A percentile compares a stretch with the other conserved stretches of the same genome.
These are phyloP conservation scores for Drosophila littoralis DNA, from an alignment of 1,140 invertebrate genomes.

Conservation along the genomic window DNA sequence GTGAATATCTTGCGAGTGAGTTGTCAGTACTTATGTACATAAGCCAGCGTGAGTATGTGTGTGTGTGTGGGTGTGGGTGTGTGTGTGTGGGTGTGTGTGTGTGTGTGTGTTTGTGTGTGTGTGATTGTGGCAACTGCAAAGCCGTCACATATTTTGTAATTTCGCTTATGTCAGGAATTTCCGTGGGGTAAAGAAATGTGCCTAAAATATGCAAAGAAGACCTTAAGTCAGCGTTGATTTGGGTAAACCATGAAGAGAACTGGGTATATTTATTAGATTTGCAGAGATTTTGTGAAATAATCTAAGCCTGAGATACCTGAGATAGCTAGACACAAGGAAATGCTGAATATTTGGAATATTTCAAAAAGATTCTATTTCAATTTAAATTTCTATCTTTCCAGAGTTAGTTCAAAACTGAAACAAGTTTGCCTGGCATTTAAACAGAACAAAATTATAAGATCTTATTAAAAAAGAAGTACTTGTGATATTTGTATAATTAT, in stretches of 20 bases:
- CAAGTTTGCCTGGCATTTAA: neutral
- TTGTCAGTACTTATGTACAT: constrained; percentile 32
- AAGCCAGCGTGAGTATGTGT: constrained; percentile 31
- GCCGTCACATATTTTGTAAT: constrained; percentile 35
- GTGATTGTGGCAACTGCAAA: constrained; percentile 41
- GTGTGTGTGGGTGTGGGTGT: too few relatives aligned
- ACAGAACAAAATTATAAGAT: neutral
- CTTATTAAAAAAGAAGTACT: constrained; percentile 3
- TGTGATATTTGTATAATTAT: neutral
- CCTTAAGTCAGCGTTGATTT: constrained; percentile 46
- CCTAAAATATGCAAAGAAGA: constrained; percentile 21
- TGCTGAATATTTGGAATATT: too few relatives aligned
- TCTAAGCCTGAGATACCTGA: too few relatives aligned
- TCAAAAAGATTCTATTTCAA: too few relatives aligned
- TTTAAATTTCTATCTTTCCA: too few relatives aligned
- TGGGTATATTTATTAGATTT: neutral
- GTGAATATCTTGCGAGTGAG: constrained; percentile 52
- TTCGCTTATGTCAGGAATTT: constrained; percentile 33
- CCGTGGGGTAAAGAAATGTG: neutral
- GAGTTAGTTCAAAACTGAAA: neutral
- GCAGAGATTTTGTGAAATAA: neutral
- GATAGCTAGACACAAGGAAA: too few relatives aligned
- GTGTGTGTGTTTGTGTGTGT: neutral
- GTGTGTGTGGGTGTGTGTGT: constrained; percentile 29
- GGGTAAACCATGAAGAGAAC: neutral